Base-by-base conservation (phyloP, 64 coral and sea anemone genomes). In the Montipora capricornis region DNA sequence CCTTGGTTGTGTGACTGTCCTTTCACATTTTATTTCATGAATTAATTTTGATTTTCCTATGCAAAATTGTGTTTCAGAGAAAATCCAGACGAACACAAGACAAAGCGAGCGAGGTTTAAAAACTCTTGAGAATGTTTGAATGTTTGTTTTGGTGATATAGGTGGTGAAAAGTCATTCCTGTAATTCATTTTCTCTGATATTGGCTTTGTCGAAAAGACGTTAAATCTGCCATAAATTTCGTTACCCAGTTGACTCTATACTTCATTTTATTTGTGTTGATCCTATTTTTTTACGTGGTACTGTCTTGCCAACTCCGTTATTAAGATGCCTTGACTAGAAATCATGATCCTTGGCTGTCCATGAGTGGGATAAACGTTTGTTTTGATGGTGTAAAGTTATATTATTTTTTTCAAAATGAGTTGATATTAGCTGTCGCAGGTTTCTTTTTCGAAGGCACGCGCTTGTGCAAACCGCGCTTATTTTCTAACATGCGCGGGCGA, bases 131-230 rank as follows among this genome's bases (percentile, higher is more conserved):
- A 49, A 71, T 86, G 82, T 86, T 86, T 86, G 76, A 49, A 71
- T 86, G 82, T 86, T 86, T 86, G 82, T 86, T 86, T 86, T 86
- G 67, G 17, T 47, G 20, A 86, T 86, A 86, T 86, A 71, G 66
- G 82, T 47, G 4, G 22, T 86, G 66, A 71, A 71, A 17, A 57
- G 11, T 57, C 11, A 45, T 19, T 50, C 66, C 45, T 45, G 66
- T 73, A 71, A 86, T 86, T 73, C 22, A n/a, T 8, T 86, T 78
- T 50, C n/a, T 47, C 19, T 71, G 44, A 86, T 86, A 73, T 70
- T 86, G 82, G 45, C 81, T 12, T 86, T 16, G 7, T 7, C 0
- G 61, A 64, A 14, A 3, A 24, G 50, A 16, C 6, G 62, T 68
- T 67, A 4, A 5, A 14, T 47, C 29, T 73, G 62, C 64, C 64